phyloP scores from a whole-genome alignment of 92 coral and sea anemone genomes.

The Phenganax subtilis region DNA sequence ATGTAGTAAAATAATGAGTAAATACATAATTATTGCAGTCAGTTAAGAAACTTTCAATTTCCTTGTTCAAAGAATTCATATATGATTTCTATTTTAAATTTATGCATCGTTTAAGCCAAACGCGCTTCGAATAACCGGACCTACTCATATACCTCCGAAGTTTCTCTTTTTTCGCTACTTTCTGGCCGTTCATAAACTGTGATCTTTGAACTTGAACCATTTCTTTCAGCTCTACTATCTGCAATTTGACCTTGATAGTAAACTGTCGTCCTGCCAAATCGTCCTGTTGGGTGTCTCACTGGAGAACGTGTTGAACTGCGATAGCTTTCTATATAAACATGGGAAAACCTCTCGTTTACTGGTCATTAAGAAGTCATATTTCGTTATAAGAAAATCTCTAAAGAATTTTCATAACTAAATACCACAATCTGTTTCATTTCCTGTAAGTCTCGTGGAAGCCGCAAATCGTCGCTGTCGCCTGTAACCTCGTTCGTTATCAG shows the following conservation, averaged over 20 bases:
- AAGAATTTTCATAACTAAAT: constrained; percentile 20
- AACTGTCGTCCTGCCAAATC: background rate
- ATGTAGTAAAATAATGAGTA: too few species aligned
- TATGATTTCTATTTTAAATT: too few species aligned
- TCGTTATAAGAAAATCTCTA: background rate
- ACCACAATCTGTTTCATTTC: constrained; percentile 43
- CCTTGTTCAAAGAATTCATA: too few species aligned
- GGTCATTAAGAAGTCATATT: background rate
- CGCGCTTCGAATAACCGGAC: too few species aligned
- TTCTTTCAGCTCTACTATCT: background rate
- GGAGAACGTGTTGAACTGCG: background rate
- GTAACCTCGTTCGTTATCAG: constrained; percentile 10
- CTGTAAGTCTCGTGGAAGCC: constrained; percentile 40
- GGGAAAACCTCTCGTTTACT: too few species aligned
- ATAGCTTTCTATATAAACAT: background rate
- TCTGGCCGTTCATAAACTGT: background rate
- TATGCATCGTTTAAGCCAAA: too few species aligned
- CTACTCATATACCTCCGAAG: background rate
- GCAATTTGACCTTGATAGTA: constrained; percentile 19
- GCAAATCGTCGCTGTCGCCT: constrained; percentile 40
- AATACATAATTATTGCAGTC: too few species aligned
- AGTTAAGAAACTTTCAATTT: too few species aligned
- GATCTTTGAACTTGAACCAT: background rate
- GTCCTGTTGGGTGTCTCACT: background rate
- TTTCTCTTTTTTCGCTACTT: background rate